Conservation (phyloP, 2,888 invertebrate species). For the Steinernema carpocapsae region DNA sequence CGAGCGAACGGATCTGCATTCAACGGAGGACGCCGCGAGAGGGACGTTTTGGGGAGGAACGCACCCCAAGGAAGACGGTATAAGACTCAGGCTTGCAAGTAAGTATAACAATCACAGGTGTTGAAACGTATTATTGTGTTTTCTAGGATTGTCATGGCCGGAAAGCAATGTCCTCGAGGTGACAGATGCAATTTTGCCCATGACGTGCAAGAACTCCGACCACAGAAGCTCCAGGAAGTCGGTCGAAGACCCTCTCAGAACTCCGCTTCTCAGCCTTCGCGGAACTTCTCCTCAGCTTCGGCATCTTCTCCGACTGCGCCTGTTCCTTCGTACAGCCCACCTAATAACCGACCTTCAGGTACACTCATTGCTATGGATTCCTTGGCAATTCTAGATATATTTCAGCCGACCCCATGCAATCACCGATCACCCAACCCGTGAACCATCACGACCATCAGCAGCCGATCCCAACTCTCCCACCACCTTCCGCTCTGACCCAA, state of each 20-base stretch:
- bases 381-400: neutral
- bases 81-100: conserved; percentile 57
- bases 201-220: conserved; percentile 81
- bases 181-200: conserved; percentile 89
- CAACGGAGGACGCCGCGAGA: neutral
- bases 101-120: neutral
- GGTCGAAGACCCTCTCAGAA: neutral
- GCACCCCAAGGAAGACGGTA: conserved; percentile 38
- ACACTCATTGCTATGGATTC: too few species aligned
- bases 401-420: conserved; percentile 9
- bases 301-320: conserved; percentile 17
- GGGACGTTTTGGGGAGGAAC: neutral
- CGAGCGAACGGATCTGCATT: neutral
- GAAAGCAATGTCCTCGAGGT: conserved; percentile 84
- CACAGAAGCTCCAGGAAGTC: too few species aligned
- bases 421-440: neutral
- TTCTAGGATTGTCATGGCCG: conserved; percentile 78
- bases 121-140: neutral
- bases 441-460: too few species aligned
- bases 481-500: too few species aligned
- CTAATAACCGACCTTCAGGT: neutral
- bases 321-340: neutral
- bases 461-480: too few species aligned
- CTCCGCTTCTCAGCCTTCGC: neutral
- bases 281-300: neutral